Evolutionary conservation across 1,140 invertebrate genomes (phyloP).

Genomic region (Rhynchophorus ferrugineus): DNA sequence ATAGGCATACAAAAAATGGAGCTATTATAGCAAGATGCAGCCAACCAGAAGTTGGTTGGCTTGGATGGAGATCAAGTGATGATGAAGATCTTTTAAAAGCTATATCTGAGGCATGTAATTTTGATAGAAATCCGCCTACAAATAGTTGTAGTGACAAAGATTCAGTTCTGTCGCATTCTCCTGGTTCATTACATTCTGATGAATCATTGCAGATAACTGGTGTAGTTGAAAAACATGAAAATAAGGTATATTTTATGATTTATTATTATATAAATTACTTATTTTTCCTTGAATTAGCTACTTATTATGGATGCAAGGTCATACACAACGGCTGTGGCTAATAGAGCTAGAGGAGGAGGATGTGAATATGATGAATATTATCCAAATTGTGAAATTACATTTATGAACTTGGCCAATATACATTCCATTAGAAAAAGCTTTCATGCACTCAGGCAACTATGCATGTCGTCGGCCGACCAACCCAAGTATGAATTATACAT

Average conservation of each 20-base stretch:
- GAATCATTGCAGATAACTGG: constrained; percentile 32
- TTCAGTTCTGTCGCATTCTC: constrained; percentile 31
- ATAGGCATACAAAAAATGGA: constrained; percentile 70
- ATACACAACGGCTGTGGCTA: constrained; percentile 90
- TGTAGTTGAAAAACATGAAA: constrained; percentile 25
- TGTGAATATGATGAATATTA: constrained; percentile 96
- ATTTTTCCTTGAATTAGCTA: constrained; percentile 50
- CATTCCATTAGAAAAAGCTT: constrained; percentile 87
- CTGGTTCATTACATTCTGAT: constrained; percentile 32
- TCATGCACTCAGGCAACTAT: constrained; percentile 66
- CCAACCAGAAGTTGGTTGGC: constrained; percentile 58
- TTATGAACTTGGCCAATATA: constrained; percentile 96
- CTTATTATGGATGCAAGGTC: constrained; percentile 92
- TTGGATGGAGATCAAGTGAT: constrained; percentile 81
- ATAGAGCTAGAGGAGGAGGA: constrained; percentile 90
- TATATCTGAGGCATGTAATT: constrained; percentile 73
- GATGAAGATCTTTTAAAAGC: constrained; percentile 84
- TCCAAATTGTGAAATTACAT: constrained; percentile 86
- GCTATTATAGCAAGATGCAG: constrained; percentile 82
- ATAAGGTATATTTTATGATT: constrained; percentile 26
- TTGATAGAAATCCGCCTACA: constrained; percentile 48
- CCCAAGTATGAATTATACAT: constrained; percentile 68
- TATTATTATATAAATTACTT: background rate
- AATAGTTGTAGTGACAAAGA: constrained; percentile 26
- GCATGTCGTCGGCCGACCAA: constrained; percentile 66